These are phyloP conservation scores for Orientallactaga bullata DNA, from an alignment of 2,113 vertebrate genomes.

Conservation along the genomic window DNA sequence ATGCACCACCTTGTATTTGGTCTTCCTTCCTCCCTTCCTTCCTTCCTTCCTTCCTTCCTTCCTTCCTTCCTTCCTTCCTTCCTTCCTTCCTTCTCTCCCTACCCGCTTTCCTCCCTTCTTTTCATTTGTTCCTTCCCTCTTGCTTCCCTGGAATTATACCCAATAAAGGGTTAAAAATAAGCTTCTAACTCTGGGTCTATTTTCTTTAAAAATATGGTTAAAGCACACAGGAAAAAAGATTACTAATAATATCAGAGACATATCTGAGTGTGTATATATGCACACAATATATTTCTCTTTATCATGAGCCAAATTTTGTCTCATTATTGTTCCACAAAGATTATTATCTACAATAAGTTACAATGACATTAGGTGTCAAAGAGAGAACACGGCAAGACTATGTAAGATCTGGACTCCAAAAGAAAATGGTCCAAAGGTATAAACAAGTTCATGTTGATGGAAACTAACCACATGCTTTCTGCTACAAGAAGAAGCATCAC, in stretches of 20 bases:
- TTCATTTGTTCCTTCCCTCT: background rate
- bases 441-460: background rate
- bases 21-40: background rate
- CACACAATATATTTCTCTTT: background rate
- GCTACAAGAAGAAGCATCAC: background rate
- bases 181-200: background rate
- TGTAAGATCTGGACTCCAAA: background rate
- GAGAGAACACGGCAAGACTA: background rate
- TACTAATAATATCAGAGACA: background rate
- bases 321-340: background rate
- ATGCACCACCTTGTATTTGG: background rate
- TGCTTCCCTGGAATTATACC: background rate
- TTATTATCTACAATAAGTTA: background rate
- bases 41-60: background rate
- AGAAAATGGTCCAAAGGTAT: background rate
- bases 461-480: background rate
- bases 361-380: background rate
- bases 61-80: background rate
- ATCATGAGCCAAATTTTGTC: background rate
- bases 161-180: background rate
- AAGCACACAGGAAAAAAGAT: slow-evolving; percentile 12
- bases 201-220: background rate
- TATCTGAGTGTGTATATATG: background rate
- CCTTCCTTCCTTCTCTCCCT: background rate
- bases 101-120: background rate